Conservation (phyloP, 2,113 vertebrate genomes). For the Nansenia antarctica region DNA sequence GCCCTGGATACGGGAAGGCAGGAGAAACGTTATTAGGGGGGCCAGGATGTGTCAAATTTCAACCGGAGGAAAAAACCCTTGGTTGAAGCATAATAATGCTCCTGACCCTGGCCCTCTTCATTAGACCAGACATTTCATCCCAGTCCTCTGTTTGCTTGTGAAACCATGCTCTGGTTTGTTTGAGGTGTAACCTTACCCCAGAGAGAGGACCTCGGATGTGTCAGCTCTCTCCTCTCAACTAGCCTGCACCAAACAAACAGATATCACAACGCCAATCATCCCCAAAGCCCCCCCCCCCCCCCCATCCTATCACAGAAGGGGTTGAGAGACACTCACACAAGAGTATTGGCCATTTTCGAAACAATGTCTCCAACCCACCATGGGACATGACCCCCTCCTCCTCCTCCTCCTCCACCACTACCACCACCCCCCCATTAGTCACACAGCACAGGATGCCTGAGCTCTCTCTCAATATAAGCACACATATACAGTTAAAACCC, state of each 20-base stretch:
- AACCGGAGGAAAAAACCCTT: conserved; percentile 21
- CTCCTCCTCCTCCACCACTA: too few relatives aligned
- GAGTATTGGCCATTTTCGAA: conserved; percentile 23
- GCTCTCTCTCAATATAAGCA: conserved; percentile 24
- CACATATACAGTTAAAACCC: conserved; percentile 21
- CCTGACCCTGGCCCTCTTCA: conserved; percentile 42
- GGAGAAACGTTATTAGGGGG: conserved; percentile 10
- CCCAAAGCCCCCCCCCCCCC: conserved; percentile 19
- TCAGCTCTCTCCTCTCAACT: conserved; percentile 10
- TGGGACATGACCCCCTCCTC: conserved; percentile 38
- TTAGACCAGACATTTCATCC: conserved; percentile 44
- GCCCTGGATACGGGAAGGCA: conserved; percentile 16
- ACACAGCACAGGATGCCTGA: conserved; percentile 28
- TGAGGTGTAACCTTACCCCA: conserved; percentile 50
- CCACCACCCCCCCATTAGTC: conserved; percentile 38
- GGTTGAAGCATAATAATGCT: conserved; percentile 13
- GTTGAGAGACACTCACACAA: conserved; percentile 2
- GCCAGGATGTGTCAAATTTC: conserved; percentile 43
- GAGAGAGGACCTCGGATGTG: conserved; percentile 19
- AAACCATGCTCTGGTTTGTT: conserved; percentile 56
- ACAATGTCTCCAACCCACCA: conserved; percentile 21
- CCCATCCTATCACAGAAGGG: not conserved
- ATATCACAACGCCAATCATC: conserved; percentile 16
- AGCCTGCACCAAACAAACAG: conserved; percentile 14
- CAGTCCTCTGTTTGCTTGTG: conserved; percentile 48